Base-by-base conservation (phyloP, 53 echinoderm and acorn worm species). In the Luidia sarsii region DNA sequence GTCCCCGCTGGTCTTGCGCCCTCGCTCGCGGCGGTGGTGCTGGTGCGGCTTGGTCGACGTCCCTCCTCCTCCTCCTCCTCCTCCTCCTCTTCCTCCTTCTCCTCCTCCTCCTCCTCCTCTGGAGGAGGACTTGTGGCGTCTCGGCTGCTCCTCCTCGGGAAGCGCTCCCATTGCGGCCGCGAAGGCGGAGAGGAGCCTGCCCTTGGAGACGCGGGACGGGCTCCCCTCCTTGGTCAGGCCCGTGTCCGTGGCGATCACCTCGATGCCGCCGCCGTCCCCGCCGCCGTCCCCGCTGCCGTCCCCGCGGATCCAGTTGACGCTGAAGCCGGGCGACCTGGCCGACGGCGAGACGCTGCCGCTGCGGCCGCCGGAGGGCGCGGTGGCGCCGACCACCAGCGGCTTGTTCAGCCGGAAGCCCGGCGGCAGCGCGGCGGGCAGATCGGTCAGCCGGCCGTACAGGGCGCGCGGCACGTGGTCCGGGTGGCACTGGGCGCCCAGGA, bases 381-480 rank as follows among this genome's bases (percentile, higher is more conserved):
- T 64, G 39, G 84, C 48, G 28, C 70, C 83, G 4, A 84, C 52
- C 84, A 84, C 73, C 3, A 84, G 67, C 25, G 84, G 84, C 30
- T 84, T 84, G 64, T 84, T 84, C 29, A 84, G 50, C 13, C 29
- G 21, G 73, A 34, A 84, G 50, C 72, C 50, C 32, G 35, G 37
- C 20, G 84, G 84, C 24, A 84, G 52, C 8, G 62, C 46, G 14
- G 70, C 54, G 45, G 77, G 77, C 28, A 84, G 84, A 25, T 84
- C 84, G 25, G 72, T 84, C 45, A 84, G 73, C 18, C 84, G 72
- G 29, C 73, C 84, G 33, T 84, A 84, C 19, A 84, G 72, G 13
- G 84, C 84, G 38, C 84, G 62, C 20, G 84, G 84, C 21, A 84
- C 52, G 39, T 84, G 84, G 30, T 61, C 63, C 28, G 70, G 70